Percentiles rank a stretch among this genome's conserved stretches.
Evolutionary conservation across 2,797 vertebrate genomes (phyloP).

Genomic region (Sebastes taczanowskii): DNA sequence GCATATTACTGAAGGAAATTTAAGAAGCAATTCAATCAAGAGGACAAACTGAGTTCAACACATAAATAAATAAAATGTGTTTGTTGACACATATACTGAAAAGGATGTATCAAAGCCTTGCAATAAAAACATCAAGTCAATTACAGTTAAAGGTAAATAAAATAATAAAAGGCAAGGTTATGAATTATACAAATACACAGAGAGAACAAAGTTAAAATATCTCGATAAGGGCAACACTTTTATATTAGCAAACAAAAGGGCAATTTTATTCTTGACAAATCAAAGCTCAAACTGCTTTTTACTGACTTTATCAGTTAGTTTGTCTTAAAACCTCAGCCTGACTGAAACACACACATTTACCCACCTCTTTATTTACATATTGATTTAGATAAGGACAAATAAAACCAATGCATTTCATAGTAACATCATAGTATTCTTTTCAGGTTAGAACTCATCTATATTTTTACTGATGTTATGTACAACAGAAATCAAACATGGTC

Average conservation of each 20-base stretch:
- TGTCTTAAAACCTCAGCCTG: background rate
- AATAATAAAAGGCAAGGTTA: background rate
- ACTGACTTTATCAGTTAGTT: background rate
- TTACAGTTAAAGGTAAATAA: background rate
- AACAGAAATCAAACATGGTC: background rate
- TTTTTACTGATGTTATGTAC: background rate
- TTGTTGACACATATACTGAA: background rate
- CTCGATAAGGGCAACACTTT: background rate
- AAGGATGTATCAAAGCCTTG: background rate
- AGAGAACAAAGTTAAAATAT: background rate
- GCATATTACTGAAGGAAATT: background rate
- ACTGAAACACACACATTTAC: background rate
- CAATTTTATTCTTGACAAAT: too few species aligned
- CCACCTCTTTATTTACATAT: background rate
- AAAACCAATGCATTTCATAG: background rate
- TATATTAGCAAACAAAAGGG: background rate
- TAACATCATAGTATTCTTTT: background rate
- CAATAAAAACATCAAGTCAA: background rate
- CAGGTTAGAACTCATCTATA: background rate
- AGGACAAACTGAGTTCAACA: background rate
- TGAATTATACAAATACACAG: background rate
- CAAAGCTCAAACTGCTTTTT: background rate
- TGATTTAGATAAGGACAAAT: background rate
- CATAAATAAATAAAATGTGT: background rate
- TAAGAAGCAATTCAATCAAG: background rate